A percentile compares a stretch with the other conserved stretches of the same genome.
These are phyloP conservation scores for Coleophora flavipennella DNA, from an alignment of 2,888 invertebrate species.

Conservation along the genomic window DNA sequence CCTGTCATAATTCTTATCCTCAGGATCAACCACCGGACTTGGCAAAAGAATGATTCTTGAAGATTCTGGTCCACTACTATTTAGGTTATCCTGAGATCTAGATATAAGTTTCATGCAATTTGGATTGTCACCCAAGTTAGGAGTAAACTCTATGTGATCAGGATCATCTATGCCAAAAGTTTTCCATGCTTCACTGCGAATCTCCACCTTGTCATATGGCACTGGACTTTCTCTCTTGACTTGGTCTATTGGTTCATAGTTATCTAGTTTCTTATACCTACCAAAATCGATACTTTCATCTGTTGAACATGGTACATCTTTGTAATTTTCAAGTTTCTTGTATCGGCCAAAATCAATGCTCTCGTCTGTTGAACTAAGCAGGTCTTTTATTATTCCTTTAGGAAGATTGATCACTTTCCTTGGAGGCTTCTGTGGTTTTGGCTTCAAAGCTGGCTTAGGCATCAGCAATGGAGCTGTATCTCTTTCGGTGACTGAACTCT, in stretches of 20 bases:
- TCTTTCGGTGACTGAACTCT: slow-evolving; percentile 45
- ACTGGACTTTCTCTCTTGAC: slow-evolving; percentile 64
- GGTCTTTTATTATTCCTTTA: slow-evolving; percentile 52
- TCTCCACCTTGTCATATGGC: slow-evolving; percentile 84
- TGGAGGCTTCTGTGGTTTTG: slow-evolving; percentile 76
- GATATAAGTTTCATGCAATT: slow-evolving; percentile 65
- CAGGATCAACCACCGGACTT: slow-evolving; percentile 59
- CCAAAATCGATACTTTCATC: slow-evolving; percentile 63
- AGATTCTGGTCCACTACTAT: slow-evolving; percentile 57
- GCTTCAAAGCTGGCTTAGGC: slow-evolving; percentile 73
- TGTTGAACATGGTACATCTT: slow-evolving; percentile 46
- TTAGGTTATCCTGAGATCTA: slow-evolving; percentile 64
- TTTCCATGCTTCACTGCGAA: slow-evolving; percentile 85
- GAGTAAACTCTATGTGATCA: slow-evolving; percentile 77
- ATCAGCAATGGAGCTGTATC: slow-evolving; percentile 57
- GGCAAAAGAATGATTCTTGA: slow-evolving; percentile 72
- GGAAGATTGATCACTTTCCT: slow-evolving; percentile 66
- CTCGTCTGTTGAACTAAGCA: slow-evolving; percentile 54
- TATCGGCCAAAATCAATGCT: slow-evolving; percentile 65
- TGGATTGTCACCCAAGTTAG: slow-evolving; percentile 58
- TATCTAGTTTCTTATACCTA: slow-evolving; percentile 68
- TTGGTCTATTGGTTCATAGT: slow-evolving; percentile 64
- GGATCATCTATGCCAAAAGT: slow-evolving; percentile 83
- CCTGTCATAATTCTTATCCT: slow-evolving; percentile 81
- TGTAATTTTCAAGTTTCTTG: slow-evolving; percentile 66